Percentiles rank a stretch among this genome's conserved stretches.
These are phyloP conservation scores for Asarcornis scutulata DNA, from an alignment of 2,113 vertebrate species.

Conservation along the genomic window DNA sequence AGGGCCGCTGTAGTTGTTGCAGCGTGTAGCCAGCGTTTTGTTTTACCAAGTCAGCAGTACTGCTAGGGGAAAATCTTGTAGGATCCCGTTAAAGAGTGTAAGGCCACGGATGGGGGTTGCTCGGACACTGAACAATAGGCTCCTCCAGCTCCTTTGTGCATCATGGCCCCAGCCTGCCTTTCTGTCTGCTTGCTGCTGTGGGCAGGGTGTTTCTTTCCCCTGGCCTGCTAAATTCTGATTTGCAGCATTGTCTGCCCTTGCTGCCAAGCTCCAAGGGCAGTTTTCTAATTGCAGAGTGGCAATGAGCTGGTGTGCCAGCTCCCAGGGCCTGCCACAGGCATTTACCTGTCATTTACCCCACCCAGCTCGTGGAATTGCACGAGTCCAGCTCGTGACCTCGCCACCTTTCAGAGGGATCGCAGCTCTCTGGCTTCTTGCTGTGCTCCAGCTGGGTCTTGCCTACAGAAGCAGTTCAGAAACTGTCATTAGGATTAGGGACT, in stretches of 20 bases:
- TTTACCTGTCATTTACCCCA: background rate
- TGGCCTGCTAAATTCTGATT: background rate
- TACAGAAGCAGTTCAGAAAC: rapidly evolving
- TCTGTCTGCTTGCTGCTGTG: rapidly evolving
- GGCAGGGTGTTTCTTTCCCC: background rate
- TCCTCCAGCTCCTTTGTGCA: background rate
- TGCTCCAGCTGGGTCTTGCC: background rate
- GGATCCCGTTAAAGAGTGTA: background rate
- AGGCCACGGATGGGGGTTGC: background rate
- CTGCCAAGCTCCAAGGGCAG: background rate
- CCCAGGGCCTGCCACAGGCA: background rate
- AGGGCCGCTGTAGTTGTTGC: background rate
- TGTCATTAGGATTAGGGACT: background rate
- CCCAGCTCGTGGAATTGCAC: background rate
- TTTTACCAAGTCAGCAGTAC: background rate
- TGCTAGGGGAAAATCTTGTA: no score
- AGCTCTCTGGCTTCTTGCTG: background rate
- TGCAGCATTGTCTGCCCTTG: background rate
- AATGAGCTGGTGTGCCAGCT: background rate
- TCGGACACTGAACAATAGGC: background rate
- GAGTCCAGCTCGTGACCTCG: rapidly evolving
- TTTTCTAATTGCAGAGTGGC: background rate
- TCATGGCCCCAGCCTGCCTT: background rate
- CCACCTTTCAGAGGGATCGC: rapidly evolving
- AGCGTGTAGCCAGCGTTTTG: background rate